Conservation (phyloP, 1,140 invertebrate genomes). For the Ruditapes philippinarum region DNA sequence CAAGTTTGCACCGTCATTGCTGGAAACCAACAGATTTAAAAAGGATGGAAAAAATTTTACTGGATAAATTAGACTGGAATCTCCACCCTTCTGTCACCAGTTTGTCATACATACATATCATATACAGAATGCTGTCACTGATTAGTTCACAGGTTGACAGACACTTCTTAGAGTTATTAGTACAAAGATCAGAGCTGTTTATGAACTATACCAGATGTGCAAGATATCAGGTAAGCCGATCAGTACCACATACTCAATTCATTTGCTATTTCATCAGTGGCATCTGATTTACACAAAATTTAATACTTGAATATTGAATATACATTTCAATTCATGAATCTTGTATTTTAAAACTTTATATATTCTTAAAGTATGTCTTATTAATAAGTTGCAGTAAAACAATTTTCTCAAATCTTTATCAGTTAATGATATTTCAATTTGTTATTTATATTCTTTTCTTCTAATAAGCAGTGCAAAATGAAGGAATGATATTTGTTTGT, state of each 20-base stretch:
- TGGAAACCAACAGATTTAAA: conserved; percentile 77
- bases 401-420: too few relatives aligned
- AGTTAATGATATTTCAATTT: too few relatives aligned
- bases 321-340: not conserved
- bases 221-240: conserved; percentile 44
- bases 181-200: conserved; percentile 47
- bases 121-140: conserved; percentile 44
- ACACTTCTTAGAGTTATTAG: not conserved
- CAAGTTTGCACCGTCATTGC: conserved; percentile 67
- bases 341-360: too few relatives aligned
- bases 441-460: too few relatives aligned
- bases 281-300: too few relatives aligned
- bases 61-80: conserved; percentile 74
- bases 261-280: too few relatives aligned
- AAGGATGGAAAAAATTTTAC: conserved; percentile 74
- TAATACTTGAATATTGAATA: not conserved
- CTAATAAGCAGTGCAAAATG: too few relatives aligned
- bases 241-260: too few relatives aligned
- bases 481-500: too few relatives aligned
- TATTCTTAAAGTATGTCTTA: too few relatives aligned
- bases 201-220: conserved; percentile 54
- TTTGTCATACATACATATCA: conserved; percentile 41
- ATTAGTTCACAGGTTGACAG: not conserved
- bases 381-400: too few relatives aligned
- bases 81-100: conserved; percentile 45